phyloP scores from a whole-genome alignment of 2,888 invertebrate genomes.

The Nudaria mundana region DNA sequence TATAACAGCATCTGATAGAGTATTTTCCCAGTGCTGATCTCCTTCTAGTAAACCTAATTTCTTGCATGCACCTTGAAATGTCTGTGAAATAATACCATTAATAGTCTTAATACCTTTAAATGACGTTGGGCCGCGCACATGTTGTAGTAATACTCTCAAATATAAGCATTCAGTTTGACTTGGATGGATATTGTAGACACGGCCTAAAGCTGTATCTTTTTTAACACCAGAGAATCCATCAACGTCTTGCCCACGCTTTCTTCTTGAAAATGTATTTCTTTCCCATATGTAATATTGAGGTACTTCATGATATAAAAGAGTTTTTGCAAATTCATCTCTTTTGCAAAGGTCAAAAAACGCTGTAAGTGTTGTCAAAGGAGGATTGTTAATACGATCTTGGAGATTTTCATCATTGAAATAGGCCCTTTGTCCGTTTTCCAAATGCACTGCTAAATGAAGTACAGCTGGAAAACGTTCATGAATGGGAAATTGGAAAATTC shows the following conservation, averaged over 20 bases:
- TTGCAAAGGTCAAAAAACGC: conserved; percentile 35
- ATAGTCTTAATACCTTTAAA: conserved; percentile 22
- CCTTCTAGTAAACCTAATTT: conserved; percentile 17
- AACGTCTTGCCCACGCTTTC: conserved; percentile 20
- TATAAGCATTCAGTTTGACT: conserved; percentile 12
- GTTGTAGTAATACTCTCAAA: conserved; percentile 10
- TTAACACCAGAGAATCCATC: conserved; percentile 16
- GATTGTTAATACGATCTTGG: conserved; percentile 15
- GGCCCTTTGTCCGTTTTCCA: conserved; percentile 6
- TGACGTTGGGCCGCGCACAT: conserved; percentile 24
- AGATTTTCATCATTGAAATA: conserved; percentile 19
- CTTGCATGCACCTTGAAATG: conserved; percentile 18
- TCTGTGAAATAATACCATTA: conserved; percentile 18
- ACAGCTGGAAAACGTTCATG: conserved; percentile 14
- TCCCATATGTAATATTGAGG: conserved; percentile 25
- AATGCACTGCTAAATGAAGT: conserved; percentile 14
- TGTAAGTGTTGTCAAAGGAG: conserved; percentile 29
- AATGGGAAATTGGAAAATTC: conserved; percentile 19
- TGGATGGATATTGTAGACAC: conserved; percentile 10
- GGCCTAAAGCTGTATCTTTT: background rate
- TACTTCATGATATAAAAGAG: conserved; percentile 20
- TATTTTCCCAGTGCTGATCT: conserved; percentile 15
- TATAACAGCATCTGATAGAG: conserved; percentile 3
- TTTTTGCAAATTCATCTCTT: conserved; percentile 34
- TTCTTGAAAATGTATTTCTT: conserved; percentile 9